Conservation (phyloP, 2,113 vertebrate species). For the Cottus gobio region DNA sequence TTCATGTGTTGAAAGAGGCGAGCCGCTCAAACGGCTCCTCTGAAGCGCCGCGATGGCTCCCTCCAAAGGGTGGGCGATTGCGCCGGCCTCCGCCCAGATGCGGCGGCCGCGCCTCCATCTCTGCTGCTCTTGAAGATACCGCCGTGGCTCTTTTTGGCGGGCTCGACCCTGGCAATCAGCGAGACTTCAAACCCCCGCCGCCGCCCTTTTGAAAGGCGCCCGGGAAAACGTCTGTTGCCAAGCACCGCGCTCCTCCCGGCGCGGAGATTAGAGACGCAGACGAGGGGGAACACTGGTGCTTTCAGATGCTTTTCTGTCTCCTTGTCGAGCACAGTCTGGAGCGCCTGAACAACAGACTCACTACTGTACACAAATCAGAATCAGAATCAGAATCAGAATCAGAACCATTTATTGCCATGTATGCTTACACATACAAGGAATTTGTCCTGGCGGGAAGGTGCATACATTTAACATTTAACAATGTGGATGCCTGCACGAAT, state of each 20-base stretch:
- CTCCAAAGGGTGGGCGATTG: slow-evolving; percentile 40
- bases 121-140: slow-evolving; percentile 80
- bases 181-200: slow-evolving; percentile 62
- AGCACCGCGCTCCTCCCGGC: slow-evolving; percentile 37
- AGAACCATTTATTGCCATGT: too few species aligned
- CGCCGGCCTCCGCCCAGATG: slow-evolving; percentile 57
- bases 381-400: too few species aligned
- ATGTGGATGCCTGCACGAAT: too few species aligned
- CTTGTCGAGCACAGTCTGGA: slow-evolving; percentile 19
- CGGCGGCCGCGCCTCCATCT: slow-evolving; percentile 47
- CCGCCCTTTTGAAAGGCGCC: slow-evolving; percentile 59
- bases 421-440: too few species aligned
- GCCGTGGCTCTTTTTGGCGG: slow-evolving; percentile 38
- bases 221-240: slow-evolving; percentile 55
- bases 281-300: slow-evolving; percentile 42
- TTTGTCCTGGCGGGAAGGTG: too few species aligned
- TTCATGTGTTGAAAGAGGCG: slow-evolving; percentile 61
- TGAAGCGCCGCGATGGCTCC: slow-evolving; percentile 61
- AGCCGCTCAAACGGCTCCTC: slow-evolving; percentile 49
- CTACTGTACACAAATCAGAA: not conserved
- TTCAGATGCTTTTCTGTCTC: slow-evolving; percentile 39
- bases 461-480: too few species aligned
- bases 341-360: slow-evolving; percentile 2
- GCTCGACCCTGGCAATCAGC: slow-evolving; percentile 60
- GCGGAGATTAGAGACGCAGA: slow-evolving; percentile 43